Evolutionary conservation across 2,888 invertebrate species (phyloP), one percentile per base, ranked within the genome.

Genomic region (Heteromurus nitidus): DNA sequence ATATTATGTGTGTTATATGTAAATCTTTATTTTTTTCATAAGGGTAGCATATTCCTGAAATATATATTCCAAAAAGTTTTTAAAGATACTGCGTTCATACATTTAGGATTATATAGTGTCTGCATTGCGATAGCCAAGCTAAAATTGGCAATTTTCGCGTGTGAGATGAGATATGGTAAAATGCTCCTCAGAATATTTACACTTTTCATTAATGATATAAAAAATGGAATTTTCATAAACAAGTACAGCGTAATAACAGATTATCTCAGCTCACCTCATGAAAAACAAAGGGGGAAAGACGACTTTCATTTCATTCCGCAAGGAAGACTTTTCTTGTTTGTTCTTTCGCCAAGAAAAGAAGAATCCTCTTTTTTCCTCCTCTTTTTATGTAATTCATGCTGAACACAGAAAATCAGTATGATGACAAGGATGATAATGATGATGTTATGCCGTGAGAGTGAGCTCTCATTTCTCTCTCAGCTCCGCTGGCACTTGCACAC

Each of bases 161-260:
- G n/a, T n/a, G n/a, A n/a, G n/a, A n/a, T n/a, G n/a, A n/a, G n/a
- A n/a, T n/a, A n/a, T n/a, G n/a, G n/a, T n/a, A n/a, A n/a, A n/a
- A n/a, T n/a, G n/a, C n/a, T n/a, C n/a, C n/a, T n/a, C n/a, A n/a
- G n/a, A n/a, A n/a, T n/a, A n/a, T n/a, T n/a, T n/a, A n/a, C 30
- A 20, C 1, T 47, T 72, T 53, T 74, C 64, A 26, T 72, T 26
- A 31, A 64, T 11, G 50, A 73, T 62, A 64, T n/a, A n/a, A n/a
- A 74, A 65, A 64, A 64, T 65, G 74, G 50, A 64, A 74, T 74
- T 74, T 74, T 53, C 74, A 74, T 65, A 74, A n/a, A n/a, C n/a
- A n/a, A 64, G 36, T 74, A 53, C 3, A n/a, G n/a, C n/a, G n/a
- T n/a, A n/a, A n/a, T n/a, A n/a, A n/a, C n/a, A n/a, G n/a, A n/a